A percentile compares a stretch with the other conserved stretches of the same genome.
phyloP scores from a whole-genome alignment of 2,888 invertebrate genomes.

The Sesamia inferens region DNA sequence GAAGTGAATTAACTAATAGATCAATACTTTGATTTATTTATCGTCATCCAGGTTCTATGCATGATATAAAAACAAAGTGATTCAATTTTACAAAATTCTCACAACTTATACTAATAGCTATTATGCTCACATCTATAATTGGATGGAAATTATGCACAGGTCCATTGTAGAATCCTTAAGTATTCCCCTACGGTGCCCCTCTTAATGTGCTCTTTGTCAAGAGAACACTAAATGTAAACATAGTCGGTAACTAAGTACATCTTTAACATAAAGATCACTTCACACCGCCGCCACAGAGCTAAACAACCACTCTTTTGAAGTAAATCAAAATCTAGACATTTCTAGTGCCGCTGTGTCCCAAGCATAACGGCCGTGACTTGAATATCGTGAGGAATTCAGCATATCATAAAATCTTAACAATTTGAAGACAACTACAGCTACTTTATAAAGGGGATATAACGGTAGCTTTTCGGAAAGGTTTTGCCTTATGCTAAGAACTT shows the following conservation, averaged over 20 bases:
- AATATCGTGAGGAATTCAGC: background rate
- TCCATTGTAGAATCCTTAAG: background rate
- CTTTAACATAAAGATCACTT: constrained; percentile 6
- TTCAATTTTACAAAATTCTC: background rate
- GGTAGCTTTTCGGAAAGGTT: background rate
- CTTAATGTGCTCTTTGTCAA: constrained; percentile 20
- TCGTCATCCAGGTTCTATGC: background rate
- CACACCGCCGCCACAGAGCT: background rate
- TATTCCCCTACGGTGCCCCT: background rate
- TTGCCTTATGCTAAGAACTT: background rate
- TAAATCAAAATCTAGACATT: background rate
- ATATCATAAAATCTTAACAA: background rate
- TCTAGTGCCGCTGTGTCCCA: background rate
- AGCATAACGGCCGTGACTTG: no score
- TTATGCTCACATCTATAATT: no score
- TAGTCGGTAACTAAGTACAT: background rate
- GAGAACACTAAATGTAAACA: constrained; percentile 4
- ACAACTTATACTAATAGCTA: background rate
- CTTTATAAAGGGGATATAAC: no score
- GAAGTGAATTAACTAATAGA: background rate
- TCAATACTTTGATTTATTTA: background rate
- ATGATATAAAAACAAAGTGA: no score
- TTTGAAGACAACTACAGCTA: background rate
- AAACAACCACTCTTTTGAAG: background rate
- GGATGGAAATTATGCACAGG: background rate